Evolutionary conservation across 2,797 vertebrate genomes (phyloP).

Genomic region (Acrossocheilus wenchowensis): DNA sequence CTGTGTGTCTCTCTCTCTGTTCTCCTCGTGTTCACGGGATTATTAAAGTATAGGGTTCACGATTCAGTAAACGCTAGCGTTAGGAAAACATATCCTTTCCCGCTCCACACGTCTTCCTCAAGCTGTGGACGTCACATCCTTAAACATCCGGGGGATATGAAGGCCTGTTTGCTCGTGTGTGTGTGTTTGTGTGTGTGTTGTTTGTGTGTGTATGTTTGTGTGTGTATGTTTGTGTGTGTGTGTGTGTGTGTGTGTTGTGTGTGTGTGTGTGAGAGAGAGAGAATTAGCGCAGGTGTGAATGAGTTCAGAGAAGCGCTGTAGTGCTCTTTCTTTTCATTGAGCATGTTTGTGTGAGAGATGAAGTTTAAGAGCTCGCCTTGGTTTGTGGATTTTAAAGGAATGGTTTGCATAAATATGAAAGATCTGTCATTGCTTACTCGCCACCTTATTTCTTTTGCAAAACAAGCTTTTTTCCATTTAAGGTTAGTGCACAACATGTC

Average conservation of each 20-base stretch:
- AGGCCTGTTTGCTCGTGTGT: slow-evolving; percentile 26
- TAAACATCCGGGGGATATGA: slow-evolving; percentile 51
- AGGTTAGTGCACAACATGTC: background rate
- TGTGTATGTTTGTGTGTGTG: slow-evolving; percentile 3
- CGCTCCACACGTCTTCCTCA: slow-evolving; percentile 22
- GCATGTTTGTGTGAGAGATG: slow-evolving; percentile 2
- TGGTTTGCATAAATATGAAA: background rate
- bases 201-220: background rate
- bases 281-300: background rate
- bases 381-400: slow-evolving; percentile 31
- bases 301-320: slow-evolving; percentile 24
- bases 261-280: background rate
- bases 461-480: background rate
- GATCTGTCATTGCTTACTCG: background rate
- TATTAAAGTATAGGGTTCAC: slow-evolving; percentile 3
- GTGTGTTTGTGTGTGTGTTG: background rate
- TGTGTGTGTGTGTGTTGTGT: background rate
- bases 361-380: slow-evolving; percentile 11
- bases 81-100: slow-evolving; percentile 5
- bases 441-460: background rate
- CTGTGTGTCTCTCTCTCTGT: background rate
- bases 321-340: slow-evolving; percentile 5
- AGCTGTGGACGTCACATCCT: slow-evolving; percentile 45
- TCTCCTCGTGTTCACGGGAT: background rate
- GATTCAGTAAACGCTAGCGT: slow-evolving; percentile 13